Base-by-base conservation (phyloP, 2,797 vertebrate species). In the Thamnophis elegans region DNA sequence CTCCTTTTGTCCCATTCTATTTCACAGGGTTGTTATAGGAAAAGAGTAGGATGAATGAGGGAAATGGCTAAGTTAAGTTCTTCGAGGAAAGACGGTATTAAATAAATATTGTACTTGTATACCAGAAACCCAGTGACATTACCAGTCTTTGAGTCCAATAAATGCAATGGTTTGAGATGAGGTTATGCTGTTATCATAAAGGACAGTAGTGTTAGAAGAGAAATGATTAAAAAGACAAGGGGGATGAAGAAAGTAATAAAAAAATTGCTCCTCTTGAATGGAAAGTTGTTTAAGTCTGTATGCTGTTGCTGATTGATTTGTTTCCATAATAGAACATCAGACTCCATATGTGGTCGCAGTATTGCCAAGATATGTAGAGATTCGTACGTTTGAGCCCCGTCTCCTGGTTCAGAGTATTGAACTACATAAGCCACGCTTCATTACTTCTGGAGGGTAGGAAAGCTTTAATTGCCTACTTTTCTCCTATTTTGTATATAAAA, bases 301-400 rank as follows among this genome's bases (percentile, higher is more conserved):
- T n/a, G 14, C 47, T 1, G 26, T 55, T 89, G 55, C 26, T 90
- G 0, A 0, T 0, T 89, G 47, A 13, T 26, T 93, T 90, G 22
- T 95, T 93, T 95, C 28, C 16, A 11, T 26, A 32, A 12, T 94
- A 99, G 99, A 99, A 89, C 98, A 99, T 95, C 99, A 99, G 97
- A 98, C 99, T 92, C 99, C 99, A 0, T 99, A 99, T 97, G 99
- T 99, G 96, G 98, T 99, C 22, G 99, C 99, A 0, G 99, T 99
- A 89, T 97, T 99, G 92, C 99, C 99, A 0, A 98, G 99, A 0
- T 99, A 99, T 0, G 99, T 99, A 96, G 99, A 99, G 97, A 99
- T 99, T 96, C 98, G 99, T 89, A 99, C 99, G 0, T 98, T 99
- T 5, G 99, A 99, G 78, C 99, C 99, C 0, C 97, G 99, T 89